Base-by-base conservation (phyloP, 2,888 invertebrate species). In the Leptarthrus brevirostris region DNA sequence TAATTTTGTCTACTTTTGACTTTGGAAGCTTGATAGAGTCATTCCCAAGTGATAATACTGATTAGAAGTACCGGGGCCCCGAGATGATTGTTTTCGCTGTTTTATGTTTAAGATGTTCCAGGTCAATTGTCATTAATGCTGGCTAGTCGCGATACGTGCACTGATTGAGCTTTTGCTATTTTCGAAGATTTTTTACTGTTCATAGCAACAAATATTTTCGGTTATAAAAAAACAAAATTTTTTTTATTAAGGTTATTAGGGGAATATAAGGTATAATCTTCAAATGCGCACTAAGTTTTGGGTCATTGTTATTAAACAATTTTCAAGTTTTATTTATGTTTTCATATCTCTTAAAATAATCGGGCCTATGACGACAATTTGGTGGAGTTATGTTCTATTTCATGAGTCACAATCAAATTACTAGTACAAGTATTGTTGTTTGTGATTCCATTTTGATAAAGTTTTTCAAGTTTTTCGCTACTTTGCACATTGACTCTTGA, bases 171-270 rank as follows among this genome's bases (percentile, higher is more conserved):
- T 44, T 44, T 47, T 47, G 1, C 5, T 40, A 40, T 64, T 44
- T 64, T 44, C 44, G 6, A 18, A 44, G 4, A 24, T 44, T 24
- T 10, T 44, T 47, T n/a, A 10, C 1, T 3, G 40, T 40, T 40
- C 64, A 44, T 64, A n/a, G 64, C 47, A 64, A 64, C 64, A 16
- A 47, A 24, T 14, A 44, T n/a, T n/a, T 64, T 64, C 12, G 34
- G 47, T 40, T 64, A 44, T 20, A 10, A 18, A 44, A 61, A 18
- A 20, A 1, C 16, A 61, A 61, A 18, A 44, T 16, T 1, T 49
- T 20, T 49, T n/a, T n/a, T n/a, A n/a, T n/a, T n/a, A n/a, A n/a
- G n/a, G n/a, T n/a, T n/a, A n/a, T n/a, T n/a, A n/a, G n/a, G n/a
- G n/a, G n/a, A n/a, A n/a, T n/a, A n/a, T n/a, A n/a, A 49, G 12